Conservation (phyloP, 1,140 invertebrate species). For the Macrobrachium rosenbergii region DNA sequence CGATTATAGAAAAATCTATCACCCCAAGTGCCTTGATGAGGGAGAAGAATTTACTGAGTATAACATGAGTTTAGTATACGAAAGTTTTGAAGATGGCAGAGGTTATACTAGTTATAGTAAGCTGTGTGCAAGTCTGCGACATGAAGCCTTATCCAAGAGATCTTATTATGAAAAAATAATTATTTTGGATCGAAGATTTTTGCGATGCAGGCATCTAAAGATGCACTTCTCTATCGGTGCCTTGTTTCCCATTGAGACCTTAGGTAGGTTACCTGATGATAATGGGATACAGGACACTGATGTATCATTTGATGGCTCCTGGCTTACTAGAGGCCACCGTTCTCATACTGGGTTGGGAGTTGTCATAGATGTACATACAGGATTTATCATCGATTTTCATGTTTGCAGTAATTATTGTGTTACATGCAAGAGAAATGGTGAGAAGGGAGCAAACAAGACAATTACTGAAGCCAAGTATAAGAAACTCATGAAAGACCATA, state of each 20-base stretch:
- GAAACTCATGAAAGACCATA: neutral
- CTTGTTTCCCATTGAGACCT: neutral
- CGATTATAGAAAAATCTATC: neutral
- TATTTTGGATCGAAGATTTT: neutral
- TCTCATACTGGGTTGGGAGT: conserved; percentile 23
- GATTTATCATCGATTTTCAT: conserved; percentile 24
- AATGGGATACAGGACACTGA: conserved; percentile 19
- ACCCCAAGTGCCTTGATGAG: neutral
- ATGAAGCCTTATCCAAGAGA: neutral
- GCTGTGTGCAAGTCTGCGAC: neutral
- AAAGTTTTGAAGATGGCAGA: neutral
- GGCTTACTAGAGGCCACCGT: conserved; percentile 37
- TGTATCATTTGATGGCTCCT: conserved; percentile 19
- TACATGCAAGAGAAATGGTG: neutral
- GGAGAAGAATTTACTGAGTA: neutral
- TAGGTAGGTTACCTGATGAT: conserved; percentile 15
- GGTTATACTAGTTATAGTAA: conserved; percentile 14
- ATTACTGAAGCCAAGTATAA: neutral
- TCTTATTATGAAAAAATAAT: neutral
- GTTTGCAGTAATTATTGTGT: conserved; percentile 19
- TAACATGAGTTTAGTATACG: neutral
- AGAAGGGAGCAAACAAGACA: neutral
- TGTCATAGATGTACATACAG: conserved; percentile 19
- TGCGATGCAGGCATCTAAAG: neutral
- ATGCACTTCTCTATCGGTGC: neutral